Conservation (phyloP, 2,797 vertebrate species). For the Melopsittacus undulatus region DNA sequence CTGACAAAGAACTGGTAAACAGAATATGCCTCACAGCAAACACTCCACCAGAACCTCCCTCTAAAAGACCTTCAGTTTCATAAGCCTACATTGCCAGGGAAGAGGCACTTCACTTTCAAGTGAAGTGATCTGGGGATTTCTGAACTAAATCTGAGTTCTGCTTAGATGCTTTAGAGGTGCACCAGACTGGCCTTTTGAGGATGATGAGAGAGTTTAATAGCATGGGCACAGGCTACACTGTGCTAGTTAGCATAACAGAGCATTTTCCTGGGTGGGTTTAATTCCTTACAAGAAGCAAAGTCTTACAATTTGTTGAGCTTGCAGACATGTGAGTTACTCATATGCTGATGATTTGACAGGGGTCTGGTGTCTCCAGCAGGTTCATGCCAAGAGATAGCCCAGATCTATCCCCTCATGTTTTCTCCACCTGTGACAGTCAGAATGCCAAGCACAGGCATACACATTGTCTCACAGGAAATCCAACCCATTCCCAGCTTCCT, state of each 20-base stretch:
- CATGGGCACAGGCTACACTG: neutral
- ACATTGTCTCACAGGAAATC: neutral
- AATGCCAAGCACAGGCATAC: accelerated
- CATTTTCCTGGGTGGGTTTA: neutral
- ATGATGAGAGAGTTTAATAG: neutral
- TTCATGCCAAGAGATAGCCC: neutral
- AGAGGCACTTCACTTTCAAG: neutral
- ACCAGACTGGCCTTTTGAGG: neutral
- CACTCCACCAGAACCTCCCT: neutral
- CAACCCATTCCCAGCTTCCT: neutral
- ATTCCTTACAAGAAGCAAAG: neutral
- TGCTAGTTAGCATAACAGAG: neutral
- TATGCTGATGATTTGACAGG: neutral
- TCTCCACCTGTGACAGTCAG: neutral
- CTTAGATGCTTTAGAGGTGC: neutral
- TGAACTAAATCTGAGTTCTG: neutral
- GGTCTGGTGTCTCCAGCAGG: neutral
- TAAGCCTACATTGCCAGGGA: neutral
- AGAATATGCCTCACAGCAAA: neutral
- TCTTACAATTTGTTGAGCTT: neutral
- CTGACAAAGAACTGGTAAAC: neutral
- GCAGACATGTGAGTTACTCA: neutral
- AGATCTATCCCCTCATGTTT: neutral
- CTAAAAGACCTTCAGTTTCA: neutral
- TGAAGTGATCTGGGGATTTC: neutral